Conservation (phyloP, 2,888 invertebrate species). For the Lasiommata megera region DNA sequence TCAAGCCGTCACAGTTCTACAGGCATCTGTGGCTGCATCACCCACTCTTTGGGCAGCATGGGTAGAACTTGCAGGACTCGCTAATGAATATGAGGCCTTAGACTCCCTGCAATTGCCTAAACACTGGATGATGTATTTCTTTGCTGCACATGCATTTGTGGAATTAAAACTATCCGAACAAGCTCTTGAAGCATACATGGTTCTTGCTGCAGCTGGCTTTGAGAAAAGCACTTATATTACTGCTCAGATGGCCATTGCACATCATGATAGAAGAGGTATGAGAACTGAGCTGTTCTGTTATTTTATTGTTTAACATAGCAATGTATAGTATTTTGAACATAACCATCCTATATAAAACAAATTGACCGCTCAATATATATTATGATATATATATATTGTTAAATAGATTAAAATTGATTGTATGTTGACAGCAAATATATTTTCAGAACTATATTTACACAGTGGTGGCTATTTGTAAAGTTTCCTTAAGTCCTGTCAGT, state of each 20-base stretch:
- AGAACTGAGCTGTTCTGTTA: not conserved
- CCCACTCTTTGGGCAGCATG: slow-evolving; percentile 98
- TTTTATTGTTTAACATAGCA: not conserved
- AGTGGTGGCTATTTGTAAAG: no score
- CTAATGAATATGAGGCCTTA: slow-evolving; percentile 90
- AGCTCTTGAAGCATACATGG: slow-evolving; percentile 90
- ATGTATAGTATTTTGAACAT: not conserved
- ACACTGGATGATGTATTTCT: slow-evolving; percentile 97
- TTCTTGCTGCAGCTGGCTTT: slow-evolving; percentile 90
- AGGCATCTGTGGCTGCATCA: slow-evolving; percentile 88
- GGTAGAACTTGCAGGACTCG: slow-evolving; percentile 93
- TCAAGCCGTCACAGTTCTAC: slow-evolving; percentile 89
- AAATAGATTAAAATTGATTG: no score
- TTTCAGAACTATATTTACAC: no score
- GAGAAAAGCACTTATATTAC: slow-evolving; percentile 93
- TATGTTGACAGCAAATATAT: no score
- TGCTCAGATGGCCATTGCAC: slow-evolving; percentile 95
- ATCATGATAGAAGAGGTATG: slow-evolving; percentile 94
- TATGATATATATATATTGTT: no score
- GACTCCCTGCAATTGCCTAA: slow-evolving; percentile 86
- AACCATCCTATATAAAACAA: no score
- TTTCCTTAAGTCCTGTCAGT: no score
- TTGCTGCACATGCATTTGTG: slow-evolving; percentile 93
- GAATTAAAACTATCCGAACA: slow-evolving; percentile 95
- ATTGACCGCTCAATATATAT: no score